A percentile compares a stretch with the other conserved stretches of the same genome.
Conservation (phyloP, 2,888 invertebrate genomes). For the Octodonta nipae region DNA sequence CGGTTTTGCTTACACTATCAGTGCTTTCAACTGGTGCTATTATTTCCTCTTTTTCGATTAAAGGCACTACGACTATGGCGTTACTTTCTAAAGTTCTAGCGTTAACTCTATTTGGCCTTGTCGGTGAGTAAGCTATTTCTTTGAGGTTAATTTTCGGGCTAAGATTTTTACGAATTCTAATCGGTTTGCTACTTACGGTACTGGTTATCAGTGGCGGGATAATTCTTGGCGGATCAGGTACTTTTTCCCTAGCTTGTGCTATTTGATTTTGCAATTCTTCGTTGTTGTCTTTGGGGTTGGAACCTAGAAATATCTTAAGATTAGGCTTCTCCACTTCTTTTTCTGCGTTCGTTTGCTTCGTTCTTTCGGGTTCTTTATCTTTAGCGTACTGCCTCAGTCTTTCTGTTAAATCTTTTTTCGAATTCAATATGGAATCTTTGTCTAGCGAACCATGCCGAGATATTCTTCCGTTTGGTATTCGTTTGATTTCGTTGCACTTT, state of each 20-base stretch:
- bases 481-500: conserved; percentile 26
- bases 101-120: too few species aligned
- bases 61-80: conserved; percentile 25
- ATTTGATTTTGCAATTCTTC: conserved; percentile 7
- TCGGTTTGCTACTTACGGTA: conserved; percentile 12
- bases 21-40: conserved; percentile 5
- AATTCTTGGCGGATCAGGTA: conserved; percentile 15
- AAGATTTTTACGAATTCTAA: conserved; percentile 16
- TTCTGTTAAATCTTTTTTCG: conserved; percentile 39
- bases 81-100: conserved; percentile 9
- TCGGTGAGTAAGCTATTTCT: conserved; percentile 6
- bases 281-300: conserved; percentile 30
- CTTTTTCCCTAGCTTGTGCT: conserved; percentile 20
- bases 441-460: conserved; percentile 23
- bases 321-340: conserved; percentile 37
- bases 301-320: conserved; percentile 47
- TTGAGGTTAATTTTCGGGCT: conserved; percentile 8
- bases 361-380: conserved; percentile 24
- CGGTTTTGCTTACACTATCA: not conserved
- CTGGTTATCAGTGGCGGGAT: conserved; percentile 17
- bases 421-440: conserved; percentile 29
- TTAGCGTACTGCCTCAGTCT: conserved; percentile 10
- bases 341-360: too few species aligned
- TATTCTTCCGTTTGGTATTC: conserved; percentile 21
- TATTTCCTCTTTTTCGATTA: too few species aligned